Percentiles rank a stretch among this genome's conserved stretches.
Evolutionary conservation across 2,113 vertebrate genomes (phyloP).

Genomic region (Ptilorrhoa leucosticta): DNA sequence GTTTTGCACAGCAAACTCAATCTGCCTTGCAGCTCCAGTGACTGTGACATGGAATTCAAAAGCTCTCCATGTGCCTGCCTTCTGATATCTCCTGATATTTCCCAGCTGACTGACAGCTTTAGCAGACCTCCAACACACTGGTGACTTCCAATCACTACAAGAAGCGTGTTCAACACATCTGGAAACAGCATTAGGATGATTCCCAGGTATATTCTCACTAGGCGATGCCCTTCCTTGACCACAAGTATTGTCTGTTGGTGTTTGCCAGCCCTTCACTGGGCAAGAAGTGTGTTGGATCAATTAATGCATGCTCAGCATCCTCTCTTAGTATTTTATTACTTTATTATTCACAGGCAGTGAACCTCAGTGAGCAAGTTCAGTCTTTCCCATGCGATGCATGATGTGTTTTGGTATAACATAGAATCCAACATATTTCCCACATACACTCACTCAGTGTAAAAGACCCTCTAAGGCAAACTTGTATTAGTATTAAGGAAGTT

Average conservation of each 20-base stretch:
- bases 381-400: not conserved
- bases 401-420: not conserved
- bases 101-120: not conserved
- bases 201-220: not conserved
- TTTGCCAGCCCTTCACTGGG: not conserved
- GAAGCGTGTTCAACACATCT: not conserved
- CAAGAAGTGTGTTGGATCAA: not conserved
- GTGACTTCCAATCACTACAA: not conserved
- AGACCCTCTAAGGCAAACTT: not conserved
- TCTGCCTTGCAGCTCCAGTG: not conserved
- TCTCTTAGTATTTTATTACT: not conserved
- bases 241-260: accelerated
- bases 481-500: not conserved
- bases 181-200: not conserved
- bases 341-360: not conserved
- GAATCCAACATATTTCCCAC: not conserved
- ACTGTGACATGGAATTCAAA: not conserved
- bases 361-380: not conserved
- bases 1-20: not conserved
- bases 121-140: not conserved
- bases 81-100: not conserved
- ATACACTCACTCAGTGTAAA: not conserved
- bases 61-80: not conserved
- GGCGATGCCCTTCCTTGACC: not conserved
- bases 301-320: not conserved